Evolutionary conservation across 2,797 vertebrate genomes (phyloP), one percentile per base, ranked within the genome.

Genomic region (Oophaga sylvatica): DNA sequence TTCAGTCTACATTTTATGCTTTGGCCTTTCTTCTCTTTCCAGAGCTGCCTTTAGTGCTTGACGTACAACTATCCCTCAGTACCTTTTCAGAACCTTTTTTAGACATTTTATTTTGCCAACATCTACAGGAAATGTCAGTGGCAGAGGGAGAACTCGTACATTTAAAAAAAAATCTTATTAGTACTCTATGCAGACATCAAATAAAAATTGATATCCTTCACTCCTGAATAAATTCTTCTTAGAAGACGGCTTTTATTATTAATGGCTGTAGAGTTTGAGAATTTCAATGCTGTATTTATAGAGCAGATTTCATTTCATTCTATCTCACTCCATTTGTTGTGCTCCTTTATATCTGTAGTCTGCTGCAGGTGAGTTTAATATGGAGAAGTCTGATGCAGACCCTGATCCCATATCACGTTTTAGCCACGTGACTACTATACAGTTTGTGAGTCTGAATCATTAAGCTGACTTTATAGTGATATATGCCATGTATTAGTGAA

Each of bases 401-500:
- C n/a, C 22, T 77, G 53, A 77, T 77, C 22, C 75, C 48, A 56
- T 13, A 77, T 77, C 75, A 77, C 75, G 12, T 77, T 77, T 77
- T 26, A 77, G n/a, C 75, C 45, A 77, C 53, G n/a, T 77, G 75
- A 77, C 75, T 77, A 11, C 20, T 77, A 56, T 77, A 9, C 48
- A 53, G 48, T 53, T 9, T 9, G 7, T 20, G 48, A 56, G 75
- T 56, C 48, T 53, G 75, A 56, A 26, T 56, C 22, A 77, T 77
- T 77, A 53, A 48, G 5, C 75, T 56, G 75, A 26, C 48, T 77
- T 77, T 77, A 77, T 77, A 77, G 75, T 56, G 75, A 77, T 75
- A n/a, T 48, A 75, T 75, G 71, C 45, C 71, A 48, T 75, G 75
- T 56, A 56, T 77, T 77, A 77, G 22, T 77, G 75, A 77, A 77